These are phyloP conservation scores for Limenitis arthemis DNA, from an alignment of 2,888 invertebrate genomes.

Conservation along the genomic window DNA sequence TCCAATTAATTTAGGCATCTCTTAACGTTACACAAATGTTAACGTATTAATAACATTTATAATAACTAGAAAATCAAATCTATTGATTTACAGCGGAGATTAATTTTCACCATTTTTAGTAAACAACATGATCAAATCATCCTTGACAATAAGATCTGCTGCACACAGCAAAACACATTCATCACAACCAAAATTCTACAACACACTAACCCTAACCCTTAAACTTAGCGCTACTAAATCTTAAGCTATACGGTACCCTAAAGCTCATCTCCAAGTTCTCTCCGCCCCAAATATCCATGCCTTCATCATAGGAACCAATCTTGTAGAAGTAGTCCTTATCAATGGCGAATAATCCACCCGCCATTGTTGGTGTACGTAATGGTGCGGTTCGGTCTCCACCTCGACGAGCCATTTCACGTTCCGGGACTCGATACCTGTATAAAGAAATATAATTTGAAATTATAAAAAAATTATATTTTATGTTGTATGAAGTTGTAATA, in stretches of 20 bases:
- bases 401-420: conserved; percentile 94
- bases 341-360: conserved; percentile 96
- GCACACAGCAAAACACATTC: too few relatives aligned
- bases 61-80: too few relatives aligned
- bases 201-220: too few relatives aligned
- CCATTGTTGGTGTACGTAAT: conserved; percentile 97
- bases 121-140: too few relatives aligned
- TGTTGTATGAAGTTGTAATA: too few relatives aligned
- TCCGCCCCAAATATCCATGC: conserved; percentile 99
- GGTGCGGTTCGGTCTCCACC: conserved; percentile 95
- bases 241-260: conserved; percentile 76
- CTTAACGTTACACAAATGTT: too few relatives aligned
- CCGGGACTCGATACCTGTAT: conserved; percentile 96
- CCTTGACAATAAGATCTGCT: too few relatives aligned
- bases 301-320: conserved; percentile 97
- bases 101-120: too few relatives aligned
- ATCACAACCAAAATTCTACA: too few relatives aligned
- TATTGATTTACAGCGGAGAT: too few relatives aligned
- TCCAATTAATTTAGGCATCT: too few relatives aligned
- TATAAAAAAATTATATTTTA: not conserved
- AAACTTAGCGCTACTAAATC: not conserved
- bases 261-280: conserved; percentile 97
- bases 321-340: conserved; percentile 98
- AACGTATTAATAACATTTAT: too few relatives aligned
- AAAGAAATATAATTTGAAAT: not conserved